Conservation (phyloP, 92 coral and sea anemone species). For the Heteractis magnifica region DNA sequence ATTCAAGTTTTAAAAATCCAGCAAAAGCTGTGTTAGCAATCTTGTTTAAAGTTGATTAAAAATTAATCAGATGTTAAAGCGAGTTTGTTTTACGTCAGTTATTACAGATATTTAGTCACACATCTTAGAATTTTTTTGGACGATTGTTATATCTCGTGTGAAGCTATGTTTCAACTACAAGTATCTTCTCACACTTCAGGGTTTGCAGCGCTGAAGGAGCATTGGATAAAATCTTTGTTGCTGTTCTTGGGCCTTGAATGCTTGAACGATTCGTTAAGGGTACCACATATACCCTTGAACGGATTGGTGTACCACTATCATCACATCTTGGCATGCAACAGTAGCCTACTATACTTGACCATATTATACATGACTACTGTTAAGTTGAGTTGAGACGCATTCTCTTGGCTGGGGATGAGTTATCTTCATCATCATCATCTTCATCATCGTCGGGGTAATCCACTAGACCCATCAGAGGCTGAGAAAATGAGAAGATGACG, state of each 20-base stretch:
- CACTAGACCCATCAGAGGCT: slow-evolving; percentile 60
- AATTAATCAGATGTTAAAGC: background rate
- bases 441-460: slow-evolving; percentile 98
- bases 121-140: background rate
- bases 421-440: slow-evolving; percentile 82
- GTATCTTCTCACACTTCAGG: background rate
- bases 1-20: background rate
- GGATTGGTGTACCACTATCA: background rate
- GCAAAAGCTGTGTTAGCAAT: slow-evolving; percentile 1
- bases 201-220: background rate
- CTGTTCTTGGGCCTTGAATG: background rate
- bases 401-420: slow-evolving; percentile 83
- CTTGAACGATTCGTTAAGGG: background rate
- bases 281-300: background rate
- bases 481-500: background rate
- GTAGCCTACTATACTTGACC: slow-evolving; percentile 5
- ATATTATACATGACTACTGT: slow-evolving; percentile 19
- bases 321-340: slow-evolving; percentile 5
- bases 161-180: background rate
- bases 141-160: background rate
- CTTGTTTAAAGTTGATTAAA: slow-evolving; percentile 1
- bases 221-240: background rate
- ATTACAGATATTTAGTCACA: slow-evolving; percentile 6
- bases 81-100: background rate
- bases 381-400: slow-evolving; percentile 88